phyloP scores from a whole-genome alignment of 2,888 invertebrate genomes.

The Parnassius mnemosyne region DNA sequence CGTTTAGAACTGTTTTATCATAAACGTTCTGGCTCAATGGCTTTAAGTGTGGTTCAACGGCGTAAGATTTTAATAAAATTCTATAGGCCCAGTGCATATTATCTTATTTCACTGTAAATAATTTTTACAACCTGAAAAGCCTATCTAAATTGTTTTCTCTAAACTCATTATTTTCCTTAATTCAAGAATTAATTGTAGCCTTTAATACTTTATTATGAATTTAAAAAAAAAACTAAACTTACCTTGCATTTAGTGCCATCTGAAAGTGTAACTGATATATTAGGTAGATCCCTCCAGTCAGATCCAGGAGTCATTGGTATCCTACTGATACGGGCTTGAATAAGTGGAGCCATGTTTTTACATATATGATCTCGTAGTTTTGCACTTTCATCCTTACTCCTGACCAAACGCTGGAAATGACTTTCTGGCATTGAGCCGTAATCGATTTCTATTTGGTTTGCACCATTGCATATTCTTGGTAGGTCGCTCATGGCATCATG shows the following conservation, averaged over 20 bases:
- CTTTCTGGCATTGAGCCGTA: constrained; percentile 86
- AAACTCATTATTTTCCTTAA: no score
- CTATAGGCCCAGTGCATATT: no score
- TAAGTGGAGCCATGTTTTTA: constrained; percentile 90
- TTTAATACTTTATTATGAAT: no score
- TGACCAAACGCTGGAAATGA: constrained; percentile 87
- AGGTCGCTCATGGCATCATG: constrained; percentile 92
- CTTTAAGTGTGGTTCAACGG: no score
- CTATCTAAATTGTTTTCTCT: no score
- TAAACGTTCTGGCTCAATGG: no score
- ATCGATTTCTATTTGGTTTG: constrained; percentile 83
- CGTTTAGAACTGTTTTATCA: no score
- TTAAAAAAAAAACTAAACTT: constrained; percentile 21
- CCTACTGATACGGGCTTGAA: constrained; percentile 87
- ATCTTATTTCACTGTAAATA: no score
- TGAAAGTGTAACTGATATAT: constrained; percentile 84
- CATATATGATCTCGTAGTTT: constrained; percentile 88
- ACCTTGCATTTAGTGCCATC: constrained; percentile 85
- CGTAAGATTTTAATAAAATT: no score
- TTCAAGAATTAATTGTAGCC: no score
- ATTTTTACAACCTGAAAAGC: no score
- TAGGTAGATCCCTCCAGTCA: constrained; percentile 94
- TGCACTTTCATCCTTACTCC: constrained; percentile 79
- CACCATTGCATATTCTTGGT: constrained; percentile 87
- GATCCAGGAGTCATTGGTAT: constrained; percentile 88